These are phyloP conservation scores for Caenorhabditis parvicauda DNA, from an alignment of 2,888 invertebrate genomes.

Conservation along the genomic window DNA sequence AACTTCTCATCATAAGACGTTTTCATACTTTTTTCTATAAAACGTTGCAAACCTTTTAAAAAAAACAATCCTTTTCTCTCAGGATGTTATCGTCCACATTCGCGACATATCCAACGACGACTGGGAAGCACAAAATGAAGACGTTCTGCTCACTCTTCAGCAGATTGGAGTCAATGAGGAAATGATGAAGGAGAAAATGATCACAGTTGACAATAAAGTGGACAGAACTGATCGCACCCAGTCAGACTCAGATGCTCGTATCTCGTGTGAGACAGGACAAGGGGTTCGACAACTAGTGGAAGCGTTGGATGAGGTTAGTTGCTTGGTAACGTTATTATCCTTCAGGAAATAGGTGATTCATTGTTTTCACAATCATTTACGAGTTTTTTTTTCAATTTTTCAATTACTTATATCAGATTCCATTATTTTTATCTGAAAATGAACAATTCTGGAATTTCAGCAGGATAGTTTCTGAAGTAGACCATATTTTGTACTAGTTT, in stretches of 20 bases:
- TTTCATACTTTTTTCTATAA: too few relatives aligned
- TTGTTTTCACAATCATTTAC: too few relatives aligned
- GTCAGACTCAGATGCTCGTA: conserved; percentile 11
- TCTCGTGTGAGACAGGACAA: conserved; percentile 54
- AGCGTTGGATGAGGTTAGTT: conserved; percentile 22
- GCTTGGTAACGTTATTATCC: not conserved
- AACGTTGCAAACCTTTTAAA: too few relatives aligned
- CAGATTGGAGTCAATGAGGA: conserved; percentile 42
- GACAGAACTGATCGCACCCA: not conserved
- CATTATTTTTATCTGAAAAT: too few relatives aligned
- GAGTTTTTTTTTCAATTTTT: too few relatives aligned
- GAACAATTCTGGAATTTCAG: too few relatives aligned
- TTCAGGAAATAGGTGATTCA: not conserved
- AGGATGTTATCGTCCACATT: conserved; percentile 80
- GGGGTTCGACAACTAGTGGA: conserved; percentile 45
- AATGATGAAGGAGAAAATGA: conserved; percentile 37
- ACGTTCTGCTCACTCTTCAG: conserved; percentile 73
- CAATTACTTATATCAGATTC: too few relatives aligned
- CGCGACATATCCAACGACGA: conserved; percentile 78
- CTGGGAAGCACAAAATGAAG: conserved; percentile 71
- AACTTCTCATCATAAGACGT: too few relatives aligned
- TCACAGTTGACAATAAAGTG: conserved; percentile 49
- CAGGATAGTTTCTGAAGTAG: too few relatives aligned
- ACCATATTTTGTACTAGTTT: too few relatives aligned
- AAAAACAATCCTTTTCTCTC: conserved; percentile 54